Conservation (phyloP, 2,113 vertebrate species). For the Megalops atlanticus region DNA sequence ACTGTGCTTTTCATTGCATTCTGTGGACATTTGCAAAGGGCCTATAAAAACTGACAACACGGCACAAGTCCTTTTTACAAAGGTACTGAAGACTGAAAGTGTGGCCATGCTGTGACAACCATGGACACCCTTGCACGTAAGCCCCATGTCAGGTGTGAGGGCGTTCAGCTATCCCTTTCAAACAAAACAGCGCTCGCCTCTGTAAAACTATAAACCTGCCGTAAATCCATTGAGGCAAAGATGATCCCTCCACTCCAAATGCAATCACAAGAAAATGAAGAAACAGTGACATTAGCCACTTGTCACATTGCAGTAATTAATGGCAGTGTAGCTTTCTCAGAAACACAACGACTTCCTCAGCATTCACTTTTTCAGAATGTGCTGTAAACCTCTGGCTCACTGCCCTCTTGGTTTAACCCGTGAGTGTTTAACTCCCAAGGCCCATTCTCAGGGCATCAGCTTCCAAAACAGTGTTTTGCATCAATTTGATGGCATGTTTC, state of each 20-base stretch:
- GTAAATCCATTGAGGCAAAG: conserved; percentile 65
- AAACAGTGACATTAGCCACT: too few relatives aligned
- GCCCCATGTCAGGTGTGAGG: neutral
- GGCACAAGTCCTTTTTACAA: too few relatives aligned
- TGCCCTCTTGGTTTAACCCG: neutral
- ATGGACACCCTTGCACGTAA: neutral
- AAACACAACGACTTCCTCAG: neutral
- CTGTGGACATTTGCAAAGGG: too few relatives aligned
- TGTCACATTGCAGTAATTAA: neutral
- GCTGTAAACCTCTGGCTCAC: neutral
- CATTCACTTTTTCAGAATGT: neutral
- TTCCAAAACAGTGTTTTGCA: too few relatives aligned
- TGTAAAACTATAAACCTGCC: conserved; percentile 66
- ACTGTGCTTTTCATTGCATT: too few relatives aligned
- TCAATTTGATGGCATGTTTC: too few relatives aligned
- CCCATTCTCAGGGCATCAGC: too few relatives aligned
- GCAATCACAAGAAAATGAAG: neutral
- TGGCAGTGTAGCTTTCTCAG: neutral
- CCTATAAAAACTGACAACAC: too few relatives aligned
- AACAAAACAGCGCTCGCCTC: conserved; percentile 58
- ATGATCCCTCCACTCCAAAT: conserved; percentile 42
- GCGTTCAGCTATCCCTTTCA: neutral
- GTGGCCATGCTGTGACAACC: neutral
- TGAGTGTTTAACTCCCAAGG: neutral
- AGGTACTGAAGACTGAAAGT: neutral